A percentile compares a stretch with the other conserved stretches of the same genome.
phyloP scores from a whole-genome alignment of 2,797 vertebrate species.

The Oreochromis grahami region DNA sequence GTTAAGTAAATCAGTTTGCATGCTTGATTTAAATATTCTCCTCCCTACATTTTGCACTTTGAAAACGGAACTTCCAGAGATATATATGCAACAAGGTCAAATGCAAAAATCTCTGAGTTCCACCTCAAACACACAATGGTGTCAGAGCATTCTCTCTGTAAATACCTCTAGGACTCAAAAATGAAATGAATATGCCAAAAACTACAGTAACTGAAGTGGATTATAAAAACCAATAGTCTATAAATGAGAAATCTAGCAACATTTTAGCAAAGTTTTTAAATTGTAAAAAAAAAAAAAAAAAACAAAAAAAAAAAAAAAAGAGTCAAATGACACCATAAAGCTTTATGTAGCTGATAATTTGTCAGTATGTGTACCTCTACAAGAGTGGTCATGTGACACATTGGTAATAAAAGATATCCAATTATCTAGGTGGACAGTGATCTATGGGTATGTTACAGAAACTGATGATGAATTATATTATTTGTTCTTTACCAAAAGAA shows the following conservation, averaged over 20 bases:
- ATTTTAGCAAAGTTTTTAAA: not conserved
- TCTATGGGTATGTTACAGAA: not conserved
- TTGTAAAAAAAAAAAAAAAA: not conserved
- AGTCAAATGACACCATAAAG: not conserved
- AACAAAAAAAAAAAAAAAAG: not conserved
- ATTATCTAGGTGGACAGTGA: slow-evolving; percentile 34
- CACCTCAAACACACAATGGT: too few relatives aligned
- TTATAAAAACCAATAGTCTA: not conserved
- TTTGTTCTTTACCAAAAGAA: slow-evolving; percentile 2
- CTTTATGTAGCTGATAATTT: not conserved
- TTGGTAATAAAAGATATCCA: not conserved
- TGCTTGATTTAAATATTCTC: too few relatives aligned
- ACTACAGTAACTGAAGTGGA: not conserved
- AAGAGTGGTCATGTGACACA: not conserved
- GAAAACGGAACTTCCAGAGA: too few relatives aligned
- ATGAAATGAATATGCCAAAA: not conserved
- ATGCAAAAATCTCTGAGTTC: too few relatives aligned
- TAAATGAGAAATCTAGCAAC: not conserved
- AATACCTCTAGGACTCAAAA: not conserved
- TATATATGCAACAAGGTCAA: too few relatives aligned
- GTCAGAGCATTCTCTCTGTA: too few relatives aligned
- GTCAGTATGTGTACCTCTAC: not conserved
- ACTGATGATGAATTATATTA: slow-evolving; percentile 44
- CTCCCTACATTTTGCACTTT: too few relatives aligned
- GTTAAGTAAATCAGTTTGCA: too few relatives aligned